phyloP scores from a whole-genome alignment of 1,140 invertebrate genomes.

The Trachelipus rathkii region DNA sequence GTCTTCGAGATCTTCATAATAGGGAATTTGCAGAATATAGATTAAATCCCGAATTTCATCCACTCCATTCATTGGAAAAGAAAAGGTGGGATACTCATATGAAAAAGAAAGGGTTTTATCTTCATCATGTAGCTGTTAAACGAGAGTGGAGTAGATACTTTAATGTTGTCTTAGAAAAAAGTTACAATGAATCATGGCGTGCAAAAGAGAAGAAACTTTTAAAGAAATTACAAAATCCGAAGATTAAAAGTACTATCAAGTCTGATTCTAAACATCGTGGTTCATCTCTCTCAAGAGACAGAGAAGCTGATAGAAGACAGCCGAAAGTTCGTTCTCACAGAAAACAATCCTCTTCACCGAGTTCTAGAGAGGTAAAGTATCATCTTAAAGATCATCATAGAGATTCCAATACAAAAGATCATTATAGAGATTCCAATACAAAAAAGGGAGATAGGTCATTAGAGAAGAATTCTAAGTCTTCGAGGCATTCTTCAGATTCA shows the following conservation, averaged over 20 bases:
- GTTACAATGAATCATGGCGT: neutral
- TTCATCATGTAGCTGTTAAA: neutral
- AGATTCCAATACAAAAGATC: no score
- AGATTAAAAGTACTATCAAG: neutral
- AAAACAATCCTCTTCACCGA: neutral
- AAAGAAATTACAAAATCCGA: neutral
- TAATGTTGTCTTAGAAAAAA: neutral
- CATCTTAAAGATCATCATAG: neutral
- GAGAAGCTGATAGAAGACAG: neutral
- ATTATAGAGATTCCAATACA: no score
- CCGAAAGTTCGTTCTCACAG: neutral
- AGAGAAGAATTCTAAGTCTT: no score
- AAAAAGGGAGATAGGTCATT: no score
- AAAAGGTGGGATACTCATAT: neutral
- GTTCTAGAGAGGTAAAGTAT: neutral
- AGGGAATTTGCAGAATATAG: neutral
- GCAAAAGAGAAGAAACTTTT: neutral
- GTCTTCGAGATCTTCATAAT: neutral
- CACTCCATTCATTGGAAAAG: neutral
- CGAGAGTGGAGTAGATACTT: neutral
- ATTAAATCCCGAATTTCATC: neutral
- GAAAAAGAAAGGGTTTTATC: neutral
- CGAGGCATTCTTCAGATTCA: no score
- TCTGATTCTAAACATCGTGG: no score
- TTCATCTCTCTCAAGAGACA: neutral